phyloP scores from a whole-genome alignment of 2,888 invertebrate species.

The Ditylenchus weischeri region DNA sequence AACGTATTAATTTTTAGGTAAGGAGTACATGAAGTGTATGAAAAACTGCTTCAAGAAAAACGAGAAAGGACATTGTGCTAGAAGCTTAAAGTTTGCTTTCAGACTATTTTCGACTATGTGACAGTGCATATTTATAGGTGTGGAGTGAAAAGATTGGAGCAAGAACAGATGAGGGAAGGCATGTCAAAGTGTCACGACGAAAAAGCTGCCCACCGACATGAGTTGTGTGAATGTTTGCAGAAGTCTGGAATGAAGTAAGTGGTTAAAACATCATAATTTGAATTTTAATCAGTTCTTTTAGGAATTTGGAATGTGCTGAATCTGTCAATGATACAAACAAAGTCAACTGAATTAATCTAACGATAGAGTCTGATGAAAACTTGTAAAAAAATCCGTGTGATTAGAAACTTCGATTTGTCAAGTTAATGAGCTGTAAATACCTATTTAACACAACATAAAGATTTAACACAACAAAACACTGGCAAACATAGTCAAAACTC shows the following conservation, averaged over 20 bases:
- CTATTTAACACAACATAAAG: too few relatives aligned
- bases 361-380: too few relatives aligned
- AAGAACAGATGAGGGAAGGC: neutral
- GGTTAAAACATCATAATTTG: too few relatives aligned
- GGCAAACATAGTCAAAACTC: too few relatives aligned
- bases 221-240: conserved; percentile 7
- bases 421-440: too few relatives aligned
- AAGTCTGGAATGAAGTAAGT: conserved; percentile 10
- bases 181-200: neutral
- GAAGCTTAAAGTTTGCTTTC: neutral
- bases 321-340: too few relatives aligned
- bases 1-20: neutral
- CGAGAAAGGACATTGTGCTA: neutral
- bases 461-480: too few relatives aligned
- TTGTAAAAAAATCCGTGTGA: too few relatives aligned
- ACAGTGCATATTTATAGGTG: neutral
- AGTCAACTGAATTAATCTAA: too few relatives aligned
- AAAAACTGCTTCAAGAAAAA: conserved; percentile 2
- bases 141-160: neutral
- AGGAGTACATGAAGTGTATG: neutral
- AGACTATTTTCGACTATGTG: neutral
- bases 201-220: conserved; percentile 4
- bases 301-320: too few relatives aligned
- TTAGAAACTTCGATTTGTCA: too few relatives aligned
- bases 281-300: too few relatives aligned